Evolutionary conservation across 2,797 vertebrate species (phyloP).

Genomic region (Antennarius maculatus): DNA sequence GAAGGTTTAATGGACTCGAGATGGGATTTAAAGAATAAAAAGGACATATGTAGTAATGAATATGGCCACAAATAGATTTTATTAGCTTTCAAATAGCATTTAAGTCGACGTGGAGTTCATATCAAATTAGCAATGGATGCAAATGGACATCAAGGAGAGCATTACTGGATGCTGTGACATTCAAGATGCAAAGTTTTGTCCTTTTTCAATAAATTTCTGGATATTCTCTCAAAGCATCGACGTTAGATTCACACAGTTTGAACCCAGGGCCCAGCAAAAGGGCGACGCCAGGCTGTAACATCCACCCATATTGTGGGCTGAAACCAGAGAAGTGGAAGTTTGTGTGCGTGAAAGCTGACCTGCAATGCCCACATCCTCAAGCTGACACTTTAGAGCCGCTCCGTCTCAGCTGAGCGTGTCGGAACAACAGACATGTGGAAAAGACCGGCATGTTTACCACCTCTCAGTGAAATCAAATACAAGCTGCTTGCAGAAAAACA

Average conservation of each 20-base stretch:
- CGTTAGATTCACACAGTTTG: slow-evolving; percentile 20
- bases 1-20: slow-evolving; percentile 12
- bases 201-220: too few species aligned
- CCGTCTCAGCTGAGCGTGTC: slow-evolving; percentile 78
- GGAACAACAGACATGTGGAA: slow-evolving; percentile 77
- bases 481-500: slow-evolving; percentile 59
- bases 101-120: not conserved
- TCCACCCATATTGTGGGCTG: slow-evolving; percentile 66
- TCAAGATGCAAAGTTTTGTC: too few species aligned
- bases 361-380: slow-evolving; percentile 74
- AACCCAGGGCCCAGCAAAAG: slow-evolving; percentile 22
- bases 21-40: slow-evolving; percentile 4
- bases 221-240: not conserved
- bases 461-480: slow-evolving; percentile 83
- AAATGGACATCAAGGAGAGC: not conserved
- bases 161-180: too few species aligned
- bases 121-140: not conserved
- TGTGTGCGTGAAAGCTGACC: slow-evolving; percentile 78
- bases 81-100: not conserved
- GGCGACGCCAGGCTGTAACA: slow-evolving; percentile 43
- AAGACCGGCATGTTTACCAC: slow-evolving; percentile 81
- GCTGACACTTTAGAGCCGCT: slow-evolving; percentile 76
- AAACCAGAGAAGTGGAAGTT: slow-evolving; percentile 69
- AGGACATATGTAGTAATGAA: not conserved
- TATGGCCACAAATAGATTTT: not conserved